Percentiles rank a stretch among this genome's conserved stretches.
Evolutionary conservation across 2,797 vertebrate genomes (phyloP).

Genomic region (Poeciliopsis turneri): DNA sequence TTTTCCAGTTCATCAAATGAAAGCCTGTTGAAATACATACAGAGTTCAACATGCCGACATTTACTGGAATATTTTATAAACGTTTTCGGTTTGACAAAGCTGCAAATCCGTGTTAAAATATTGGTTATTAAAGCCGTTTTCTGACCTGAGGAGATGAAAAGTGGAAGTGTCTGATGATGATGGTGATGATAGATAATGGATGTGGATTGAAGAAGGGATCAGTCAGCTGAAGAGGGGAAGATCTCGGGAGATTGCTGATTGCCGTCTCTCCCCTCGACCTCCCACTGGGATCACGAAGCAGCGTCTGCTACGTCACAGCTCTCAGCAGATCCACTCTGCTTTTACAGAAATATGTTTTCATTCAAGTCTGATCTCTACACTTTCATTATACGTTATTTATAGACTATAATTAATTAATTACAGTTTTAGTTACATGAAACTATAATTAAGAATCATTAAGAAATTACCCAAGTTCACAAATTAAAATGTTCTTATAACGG

Average conservation of each 20-base stretch:
- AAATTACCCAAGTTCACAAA: too few relatives aligned
- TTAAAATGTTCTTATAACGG: too few relatives aligned
- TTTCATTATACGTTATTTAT: too few relatives aligned
- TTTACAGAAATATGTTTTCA: too few relatives aligned
- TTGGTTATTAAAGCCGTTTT: not conserved
- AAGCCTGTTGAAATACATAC: not conserved
- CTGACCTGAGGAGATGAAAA: conserved; percentile 17
- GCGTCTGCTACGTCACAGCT: conserved; percentile 46
- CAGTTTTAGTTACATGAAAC: not conserved
- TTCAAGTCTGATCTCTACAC: too few relatives aligned
- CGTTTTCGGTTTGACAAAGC: not conserved
- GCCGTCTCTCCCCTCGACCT: conserved; percentile 54
- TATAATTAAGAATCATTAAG: too few relatives aligned
- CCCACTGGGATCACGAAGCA: conserved; percentile 44
- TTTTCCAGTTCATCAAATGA: not conserved
- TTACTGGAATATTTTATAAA: not conserved
- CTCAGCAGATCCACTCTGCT: conserved; percentile 32
- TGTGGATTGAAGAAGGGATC: conserved; percentile 26
- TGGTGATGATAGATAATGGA: conserved; percentile 22
- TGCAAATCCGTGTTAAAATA: not conserved
- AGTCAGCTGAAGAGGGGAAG: conserved; percentile 17
- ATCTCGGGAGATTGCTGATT: conserved; percentile 56
- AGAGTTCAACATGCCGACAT: not conserved
- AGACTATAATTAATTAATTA: too few relatives aligned
- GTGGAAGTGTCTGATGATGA: conserved; percentile 18